Conservation (phyloP, 2,113 vertebrate species). For the Callithrix jacchus region DNA sequence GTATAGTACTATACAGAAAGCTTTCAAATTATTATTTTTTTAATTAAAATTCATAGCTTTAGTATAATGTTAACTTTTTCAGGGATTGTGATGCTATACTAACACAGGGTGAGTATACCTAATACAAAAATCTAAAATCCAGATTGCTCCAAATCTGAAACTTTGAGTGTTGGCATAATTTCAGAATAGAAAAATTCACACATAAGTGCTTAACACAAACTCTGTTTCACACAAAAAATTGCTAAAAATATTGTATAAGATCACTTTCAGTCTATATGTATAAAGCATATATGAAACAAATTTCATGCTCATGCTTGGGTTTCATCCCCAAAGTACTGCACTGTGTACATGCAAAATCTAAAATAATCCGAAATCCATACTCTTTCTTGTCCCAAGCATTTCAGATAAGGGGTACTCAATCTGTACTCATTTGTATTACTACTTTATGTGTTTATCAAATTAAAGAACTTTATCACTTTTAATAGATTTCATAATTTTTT, state of each 20-base stretch:
- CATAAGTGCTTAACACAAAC: neutral
- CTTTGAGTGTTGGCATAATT: neutral
- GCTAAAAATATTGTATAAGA: neutral
- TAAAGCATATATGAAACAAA: neutral
- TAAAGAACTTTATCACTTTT: neutral
- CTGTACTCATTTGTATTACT: neutral
- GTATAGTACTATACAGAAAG: neutral
- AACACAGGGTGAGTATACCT: neutral
- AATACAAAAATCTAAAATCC: neutral
- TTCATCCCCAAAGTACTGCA: neutral
- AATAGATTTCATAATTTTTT: neutral
- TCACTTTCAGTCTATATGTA: neutral
- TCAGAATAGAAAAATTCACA: neutral
- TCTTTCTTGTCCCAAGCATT: neutral
- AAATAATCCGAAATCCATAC: neutral
- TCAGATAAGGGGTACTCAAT: neutral
- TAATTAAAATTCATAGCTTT: conserved; percentile 17
- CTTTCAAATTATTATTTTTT: neutral
- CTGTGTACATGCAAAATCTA: neutral
- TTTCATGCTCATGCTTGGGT: neutral
- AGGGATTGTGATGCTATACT: neutral
- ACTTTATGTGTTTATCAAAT: neutral
- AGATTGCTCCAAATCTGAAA: neutral
- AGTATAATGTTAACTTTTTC: neutral
- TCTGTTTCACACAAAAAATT: neutral